Evolutionary conservation across 2,797 vertebrate genomes (phyloP), one percentile per base, ranked within the genome.

Genomic region (Acanthopagrus latus): DNA sequence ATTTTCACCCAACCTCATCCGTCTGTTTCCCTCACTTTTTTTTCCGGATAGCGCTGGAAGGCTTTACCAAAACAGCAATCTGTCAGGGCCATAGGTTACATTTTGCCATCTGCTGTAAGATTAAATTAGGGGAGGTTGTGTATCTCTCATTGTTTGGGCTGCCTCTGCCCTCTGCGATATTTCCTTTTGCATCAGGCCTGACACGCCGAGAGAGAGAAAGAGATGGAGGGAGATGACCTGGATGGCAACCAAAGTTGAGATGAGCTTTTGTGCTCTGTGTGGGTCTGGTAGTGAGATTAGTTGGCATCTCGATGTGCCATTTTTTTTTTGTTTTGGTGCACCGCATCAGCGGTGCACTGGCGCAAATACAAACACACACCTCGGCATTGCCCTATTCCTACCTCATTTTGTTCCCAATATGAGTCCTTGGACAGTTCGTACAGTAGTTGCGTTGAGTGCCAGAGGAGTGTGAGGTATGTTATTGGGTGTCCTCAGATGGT

Each of bases 61-160:
- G 89, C 84, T 94, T 91, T 86, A 87, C 89, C 92, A 88, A 93
- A 91, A 93, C 89, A 91, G 87, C 92, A 95, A 94, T 95, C 93
- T 95, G 93, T 89, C 89, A 86, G 78, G 92, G 93, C 87, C 93
- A 94, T 81, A 93, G 93, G 93, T 94, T 92, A 92, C 80, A 71
- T 87, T 93, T 90, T 89, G 87, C 93, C 93, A 95, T 95, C 94
- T 95, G 95, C 89, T 91, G 80, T 89, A 84, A 88, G 76, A 93
- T 94, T 88, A 88, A 93, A 94, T 94, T 93, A 93, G 82, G 71
- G 76, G 79, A 91, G 88, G 86, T 81, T 87, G 87, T 86, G 85
- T 74, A 82, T 88, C 83, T 85, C 81, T 87, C 82, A 92, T 94
- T 95, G 95, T 94, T 91, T 86, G 89, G 63, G 84, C 90, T 90